Conservation (phyloP, 2,888 invertebrate species). For the Lissocephala sabroskyi region DNA sequence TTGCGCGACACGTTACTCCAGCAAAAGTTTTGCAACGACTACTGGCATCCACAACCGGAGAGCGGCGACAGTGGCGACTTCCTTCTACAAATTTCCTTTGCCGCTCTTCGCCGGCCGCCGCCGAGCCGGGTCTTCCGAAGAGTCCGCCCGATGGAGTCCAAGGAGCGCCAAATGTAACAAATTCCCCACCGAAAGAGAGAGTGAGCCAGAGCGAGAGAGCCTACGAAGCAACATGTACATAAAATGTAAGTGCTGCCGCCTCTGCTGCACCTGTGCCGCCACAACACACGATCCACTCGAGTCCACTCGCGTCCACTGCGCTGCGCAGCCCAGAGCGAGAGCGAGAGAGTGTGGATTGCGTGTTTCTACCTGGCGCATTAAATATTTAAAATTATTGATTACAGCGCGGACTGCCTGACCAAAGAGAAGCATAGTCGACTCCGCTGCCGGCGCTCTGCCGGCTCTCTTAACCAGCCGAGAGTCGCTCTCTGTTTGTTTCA, state of each 20-base stretch:
- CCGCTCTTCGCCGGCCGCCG: too few relatives aligned
- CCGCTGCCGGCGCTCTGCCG: background rate
- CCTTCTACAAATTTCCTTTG: slow-evolving; percentile 56
- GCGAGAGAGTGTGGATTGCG: background rate
- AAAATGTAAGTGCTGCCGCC: too few relatives aligned
- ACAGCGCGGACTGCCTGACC: slow-evolving; percentile 40
- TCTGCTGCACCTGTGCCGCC: too few relatives aligned
- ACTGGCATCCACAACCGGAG: slow-evolving; percentile 38
- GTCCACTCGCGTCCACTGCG: too few relatives aligned
- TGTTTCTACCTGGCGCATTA: slow-evolving; percentile 55
- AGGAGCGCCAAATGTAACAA: too few relatives aligned
- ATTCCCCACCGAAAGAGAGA: background rate
- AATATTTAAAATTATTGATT: slow-evolving; percentile 71
- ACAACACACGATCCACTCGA: too few relatives aligned
- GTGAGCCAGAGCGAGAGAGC: slow-evolving; percentile 3
- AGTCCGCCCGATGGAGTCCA: slow-evolving; percentile 16
- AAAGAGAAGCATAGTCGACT: slow-evolving; percentile 25
- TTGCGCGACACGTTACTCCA: slow-evolving; percentile 69
- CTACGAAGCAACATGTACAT: too few relatives aligned
- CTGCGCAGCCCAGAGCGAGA: too few relatives aligned
- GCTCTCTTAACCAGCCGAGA: background rate
- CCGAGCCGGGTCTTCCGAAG: too few relatives aligned
- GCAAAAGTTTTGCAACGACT: slow-evolving; percentile 72
- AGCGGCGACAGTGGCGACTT: slow-evolving; percentile 40
- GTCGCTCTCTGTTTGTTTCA: slow-evolving; percentile 16